Conservation (phyloP, 2,797 vertebrate species). For the Sebastes iracundus region DNA sequence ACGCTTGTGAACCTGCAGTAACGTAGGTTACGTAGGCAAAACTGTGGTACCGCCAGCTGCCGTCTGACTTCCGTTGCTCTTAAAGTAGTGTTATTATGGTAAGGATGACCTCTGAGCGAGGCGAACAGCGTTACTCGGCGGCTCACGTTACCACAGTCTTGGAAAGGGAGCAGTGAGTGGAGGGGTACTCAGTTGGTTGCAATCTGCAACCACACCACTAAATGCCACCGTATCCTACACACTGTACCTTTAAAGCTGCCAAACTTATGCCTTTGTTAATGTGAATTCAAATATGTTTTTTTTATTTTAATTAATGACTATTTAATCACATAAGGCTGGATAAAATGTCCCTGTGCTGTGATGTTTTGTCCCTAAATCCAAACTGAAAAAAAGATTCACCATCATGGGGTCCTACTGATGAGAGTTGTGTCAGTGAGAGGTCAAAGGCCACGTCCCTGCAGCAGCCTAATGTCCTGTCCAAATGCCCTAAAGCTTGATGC, state of each 20-base stretch:
- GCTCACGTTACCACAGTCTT: no score
- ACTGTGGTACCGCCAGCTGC: neutral
- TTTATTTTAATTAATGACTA: neutral
- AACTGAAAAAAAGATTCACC: neutral
- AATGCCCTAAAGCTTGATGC: neutral
- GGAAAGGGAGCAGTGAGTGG: no score
- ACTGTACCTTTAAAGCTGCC: no score
- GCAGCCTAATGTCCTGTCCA: neutral
- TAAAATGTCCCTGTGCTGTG: neutral
- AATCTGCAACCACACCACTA: no score
- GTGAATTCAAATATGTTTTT: neutral
- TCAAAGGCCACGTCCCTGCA: neutral
- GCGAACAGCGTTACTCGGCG: no score
- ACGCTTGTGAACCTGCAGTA: no score
- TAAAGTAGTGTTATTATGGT: no score
- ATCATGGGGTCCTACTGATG: neutral
- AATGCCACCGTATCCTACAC: no score
- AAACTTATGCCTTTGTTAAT: neutral
- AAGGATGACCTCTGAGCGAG: no score
- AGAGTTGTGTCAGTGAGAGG: neutral
- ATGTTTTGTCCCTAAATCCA: neutral
- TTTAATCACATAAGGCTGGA: neutral
- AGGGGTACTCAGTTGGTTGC: no score
- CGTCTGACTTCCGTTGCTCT: neutral
- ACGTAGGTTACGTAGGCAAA: neutral